A percentile compares a stretch with the other conserved stretches of the same genome.
Evolutionary conservation across 2,888 invertebrate species (phyloP).

Genomic region (Drosophila anomalata): DNA sequence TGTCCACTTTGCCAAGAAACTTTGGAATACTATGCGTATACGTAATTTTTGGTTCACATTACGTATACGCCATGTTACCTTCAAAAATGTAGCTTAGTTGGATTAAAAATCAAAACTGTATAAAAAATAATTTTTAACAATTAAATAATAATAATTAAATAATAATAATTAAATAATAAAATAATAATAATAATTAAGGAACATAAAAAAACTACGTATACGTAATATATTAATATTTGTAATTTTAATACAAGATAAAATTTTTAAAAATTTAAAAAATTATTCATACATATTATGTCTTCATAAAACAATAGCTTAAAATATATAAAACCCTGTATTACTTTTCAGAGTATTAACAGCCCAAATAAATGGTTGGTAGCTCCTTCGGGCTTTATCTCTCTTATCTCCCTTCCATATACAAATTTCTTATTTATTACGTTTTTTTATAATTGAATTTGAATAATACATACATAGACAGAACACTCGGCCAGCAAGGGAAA

Average conservation of each 20-base stretch:
- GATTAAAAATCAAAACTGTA: too few species aligned
- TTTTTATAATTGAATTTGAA: slow-evolving; percentile 72
- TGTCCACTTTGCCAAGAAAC: not conserved
- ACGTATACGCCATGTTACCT: not conserved
- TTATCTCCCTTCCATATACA: slow-evolving; percentile 28
- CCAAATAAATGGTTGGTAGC: slow-evolving; percentile 7
- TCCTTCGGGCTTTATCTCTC: slow-evolving; percentile 8
- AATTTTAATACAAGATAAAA: too few species aligned
- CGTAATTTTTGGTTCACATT: not conserved
- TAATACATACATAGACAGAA: slow-evolving; percentile 68
- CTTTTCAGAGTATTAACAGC: slow-evolving; percentile 9
- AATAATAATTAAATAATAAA: too few species aligned
- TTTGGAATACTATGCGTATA: not conserved
- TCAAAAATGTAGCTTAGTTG: not conserved
- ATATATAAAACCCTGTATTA: too few species aligned
- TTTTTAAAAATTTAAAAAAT: too few species aligned
- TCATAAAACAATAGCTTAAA: too few species aligned
- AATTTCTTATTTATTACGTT: slow-evolving; percentile 66
- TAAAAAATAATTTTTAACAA: too few species aligned
- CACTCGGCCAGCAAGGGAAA: slow-evolving; percentile 53
- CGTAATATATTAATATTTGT: too few species aligned
- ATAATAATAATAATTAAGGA: too few species aligned
- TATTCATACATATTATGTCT: too few species aligned
- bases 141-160: too few species aligned
- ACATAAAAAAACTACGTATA: too few species aligned